These are phyloP conservation scores for Mus spicilegus DNA, from an alignment of 2,113 vertebrate species.

Conservation along the genomic window DNA sequence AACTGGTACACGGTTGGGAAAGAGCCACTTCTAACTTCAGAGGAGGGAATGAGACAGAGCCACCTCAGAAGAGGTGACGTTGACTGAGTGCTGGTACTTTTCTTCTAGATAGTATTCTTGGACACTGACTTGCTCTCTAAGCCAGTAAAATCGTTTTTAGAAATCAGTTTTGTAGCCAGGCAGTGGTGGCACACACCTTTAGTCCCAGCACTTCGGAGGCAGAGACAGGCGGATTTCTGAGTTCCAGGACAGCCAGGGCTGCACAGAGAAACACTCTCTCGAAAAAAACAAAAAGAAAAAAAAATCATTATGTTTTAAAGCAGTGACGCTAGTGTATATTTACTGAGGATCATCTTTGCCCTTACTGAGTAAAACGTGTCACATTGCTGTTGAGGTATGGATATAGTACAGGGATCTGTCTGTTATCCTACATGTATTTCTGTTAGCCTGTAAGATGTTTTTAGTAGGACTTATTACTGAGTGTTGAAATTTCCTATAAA, in stretches of 20 bases:
- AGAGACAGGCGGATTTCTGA: too few species aligned
- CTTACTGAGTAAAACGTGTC: neutral
- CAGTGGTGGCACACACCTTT: too few species aligned
- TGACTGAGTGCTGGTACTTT: neutral
- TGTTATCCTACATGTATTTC: conserved; percentile 3
- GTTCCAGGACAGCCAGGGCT: too few species aligned
- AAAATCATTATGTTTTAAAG: neutral
- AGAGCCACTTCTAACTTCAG: neutral
- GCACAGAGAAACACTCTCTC: too few species aligned
- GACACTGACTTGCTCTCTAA: neutral
- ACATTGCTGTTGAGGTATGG: conserved; percentile 21
- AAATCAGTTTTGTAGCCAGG: neutral
- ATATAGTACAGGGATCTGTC: neutral
- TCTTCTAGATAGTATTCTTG: neutral
- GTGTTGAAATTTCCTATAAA: conserved; percentile 11
- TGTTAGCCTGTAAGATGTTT: neutral
- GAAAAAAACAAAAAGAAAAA: too few species aligned
- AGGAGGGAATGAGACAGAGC: neutral
- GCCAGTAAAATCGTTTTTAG: neutral
- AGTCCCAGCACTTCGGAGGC: too few species aligned
- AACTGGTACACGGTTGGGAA: neutral
- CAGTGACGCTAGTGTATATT: neutral
- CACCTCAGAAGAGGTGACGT: neutral
- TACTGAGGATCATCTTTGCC: neutral
- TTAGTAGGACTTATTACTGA: neutral